Evolutionary conservation across 1,140 invertebrate species (phyloP), one percentile per base, ranked within the genome.

Genomic region (Gonatopus flavifemur): DNA sequence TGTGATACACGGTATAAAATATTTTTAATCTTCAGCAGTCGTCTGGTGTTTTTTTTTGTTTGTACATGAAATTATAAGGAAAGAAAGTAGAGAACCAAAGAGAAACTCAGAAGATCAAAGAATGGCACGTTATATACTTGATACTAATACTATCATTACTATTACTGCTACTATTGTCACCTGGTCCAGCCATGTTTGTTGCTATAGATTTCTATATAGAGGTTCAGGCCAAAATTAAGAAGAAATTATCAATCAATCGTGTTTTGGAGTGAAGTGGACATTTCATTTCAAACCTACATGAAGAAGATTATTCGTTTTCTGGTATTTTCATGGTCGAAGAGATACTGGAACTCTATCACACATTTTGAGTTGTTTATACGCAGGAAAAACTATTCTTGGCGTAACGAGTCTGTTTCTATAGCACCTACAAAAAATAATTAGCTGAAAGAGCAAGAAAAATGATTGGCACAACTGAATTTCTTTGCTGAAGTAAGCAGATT

Each of bases 71-170:
- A 22, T 20, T 38, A 19, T 3, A 35, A 12, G 10, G 25, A 39
- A 18, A 37, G 22, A 10, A 35, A 55, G 18, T 18, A 30, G 20
- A 31, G 55, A 61, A 60, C 57, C 54, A 60, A 62, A 62, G 46
- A 61, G n/a, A 50, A 57, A 32, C 30, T 25, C 18, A 33, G 43
- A 37, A 61, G 38, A 62, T 46, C 59, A 62, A 62, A 57, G 59
- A 62, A 45, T 16, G 16, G 37, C 32, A 2, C 9, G 13, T 30
- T 19, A 38, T 20, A 42, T 13, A 16, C 15, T 9, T 15, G 21
- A 32, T 2, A 12, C 15, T 12, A 32, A n/a, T 44, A 35, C 35
- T 42, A 31, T 28, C 40, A 9, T 46, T 33, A 22, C 24, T 22
- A 59, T 45, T 59, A 59, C 50, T 49, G 57, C 57, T 41, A 57